phyloP scores from a whole-genome alignment of 1,140 invertebrate species.

The Chironomus striatipennis region DNA sequence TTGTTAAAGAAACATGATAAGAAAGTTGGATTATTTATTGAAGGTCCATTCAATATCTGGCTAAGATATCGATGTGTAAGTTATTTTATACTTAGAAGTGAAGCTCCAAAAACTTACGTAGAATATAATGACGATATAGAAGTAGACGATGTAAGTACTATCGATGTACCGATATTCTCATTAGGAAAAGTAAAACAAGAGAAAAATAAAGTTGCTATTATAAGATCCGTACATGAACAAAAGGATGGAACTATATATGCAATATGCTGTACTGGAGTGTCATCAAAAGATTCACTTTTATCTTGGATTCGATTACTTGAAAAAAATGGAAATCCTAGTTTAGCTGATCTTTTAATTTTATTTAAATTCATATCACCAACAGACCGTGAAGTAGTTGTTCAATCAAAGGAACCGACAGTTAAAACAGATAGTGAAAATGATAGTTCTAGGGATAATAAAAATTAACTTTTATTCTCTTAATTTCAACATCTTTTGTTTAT shows the following conservation, averaged over 20 bases:
- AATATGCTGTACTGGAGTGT: conserved; percentile 80
- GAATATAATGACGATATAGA: conserved; percentile 31
- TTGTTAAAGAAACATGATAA: conserved; percentile 61
- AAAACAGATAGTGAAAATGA: not conserved
- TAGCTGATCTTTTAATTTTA: conserved; percentile 68
- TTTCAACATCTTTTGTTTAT: not conserved
- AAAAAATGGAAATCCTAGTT: conserved; percentile 58
- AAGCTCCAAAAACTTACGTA: conserved; percentile 41
- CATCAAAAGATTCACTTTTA: conserved; percentile 77
- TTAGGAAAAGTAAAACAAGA: conserved; percentile 40
- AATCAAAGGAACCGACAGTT: not conserved
- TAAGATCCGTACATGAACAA: conserved; percentile 78
- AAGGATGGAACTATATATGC: conserved; percentile 84
- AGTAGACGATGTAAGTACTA: conserved; percentile 56
- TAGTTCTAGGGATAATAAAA: not conserved
- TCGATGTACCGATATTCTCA: conserved; percentile 49
- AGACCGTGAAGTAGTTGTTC: not conserved
- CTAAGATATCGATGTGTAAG: conserved; percentile 61
- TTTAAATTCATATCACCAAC: conserved; percentile 53
- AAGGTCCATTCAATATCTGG: conserved; percentile 81
- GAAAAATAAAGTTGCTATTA: conserved; percentile 38
- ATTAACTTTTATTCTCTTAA: not conserved
- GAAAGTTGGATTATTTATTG: conserved; percentile 70
- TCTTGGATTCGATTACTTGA: conserved; percentile 88
- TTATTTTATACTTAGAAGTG: conserved; percentile 77